A percentile compares a stretch with the other conserved stretches of the same genome.
Conservation (phyloP, 2,113 vertebrate genomes). For the Poecile atricapillus region DNA sequence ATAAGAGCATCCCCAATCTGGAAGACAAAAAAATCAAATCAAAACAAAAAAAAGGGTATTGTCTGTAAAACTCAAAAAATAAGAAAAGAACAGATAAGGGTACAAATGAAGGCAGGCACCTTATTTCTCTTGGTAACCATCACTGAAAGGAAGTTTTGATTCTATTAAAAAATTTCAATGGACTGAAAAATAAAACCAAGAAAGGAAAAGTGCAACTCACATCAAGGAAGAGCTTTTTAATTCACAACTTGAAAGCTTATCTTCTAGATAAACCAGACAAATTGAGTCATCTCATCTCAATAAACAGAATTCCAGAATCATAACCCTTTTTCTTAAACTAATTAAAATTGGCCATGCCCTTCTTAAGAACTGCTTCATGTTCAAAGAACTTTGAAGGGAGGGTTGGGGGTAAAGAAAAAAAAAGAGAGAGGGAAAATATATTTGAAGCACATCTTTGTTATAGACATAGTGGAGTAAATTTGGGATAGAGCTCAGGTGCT, state of each 20-base stretch:
- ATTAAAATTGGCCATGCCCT: background rate
- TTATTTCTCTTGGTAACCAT: background rate
- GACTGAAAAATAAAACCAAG: background rate
- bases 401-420: background rate
- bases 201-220: background rate
- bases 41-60: background rate
- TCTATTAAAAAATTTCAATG: background rate
- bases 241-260: background rate
- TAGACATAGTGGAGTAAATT: background rate
- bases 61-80: background rate
- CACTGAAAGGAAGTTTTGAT: background rate
- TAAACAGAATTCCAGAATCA: background rate
- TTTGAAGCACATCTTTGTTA: background rate
- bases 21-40: background rate
- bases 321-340: background rate
- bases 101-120: background rate
- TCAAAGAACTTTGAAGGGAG: background rate
- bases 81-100: background rate
- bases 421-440: background rate
- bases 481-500: background rate
- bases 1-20: constrained; percentile 83
- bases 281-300: background rate
- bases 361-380: background rate
- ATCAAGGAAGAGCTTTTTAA: background rate
- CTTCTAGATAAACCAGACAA: background rate